Evolutionary conservation across 2,113 vertebrate species (phyloP), one percentile per base, ranked within the genome.

Genomic region (Amblyopsis rosae): DNA sequence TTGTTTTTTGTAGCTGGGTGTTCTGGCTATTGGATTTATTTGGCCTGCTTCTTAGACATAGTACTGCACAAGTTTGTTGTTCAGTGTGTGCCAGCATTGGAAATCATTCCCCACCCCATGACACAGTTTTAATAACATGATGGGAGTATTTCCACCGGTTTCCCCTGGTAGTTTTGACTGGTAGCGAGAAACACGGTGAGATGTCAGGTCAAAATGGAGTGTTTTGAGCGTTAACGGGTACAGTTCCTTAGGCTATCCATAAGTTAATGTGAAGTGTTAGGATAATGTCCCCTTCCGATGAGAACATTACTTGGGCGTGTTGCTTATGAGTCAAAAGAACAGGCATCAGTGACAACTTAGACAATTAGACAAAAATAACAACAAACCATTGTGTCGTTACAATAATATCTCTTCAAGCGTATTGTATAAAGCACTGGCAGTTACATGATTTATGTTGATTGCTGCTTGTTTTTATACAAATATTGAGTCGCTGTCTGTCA

Each of bases 301-400:
- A 77, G 78, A 72, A 72, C 81, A 89, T 90, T 87, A 89, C 69
- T 68, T 87, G 81, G 86, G 90, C 75, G 78, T 86, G 85, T 64
- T 72, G 74, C 59, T 67, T 65, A 63, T 85, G 83, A 88, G 81
- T 91, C 86, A 88, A 86, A 74, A 84, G 75, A 50, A 73, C 67
- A 83, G 69, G 81, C 82, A 86, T 87, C 82, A 59, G 78, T 86
- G 88, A 88, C 85, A 86, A 86, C 82, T 88, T 56, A 81, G 75
- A 88, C 85, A 87, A 89, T 91, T 87, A 86, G 83, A 83, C 66
- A 78, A 85, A 88, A 88, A 89, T 88, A 87, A 87, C 81, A 86
- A 86, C 86, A 86, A 87, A 91, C 87, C 86, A 85, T 86, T 35
- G 74, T 79, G 85, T 81, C 79, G 63, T 88, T 81, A 79, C 80